A percentile compares a stretch with the other conserved stretches of the same genome.
Evolutionary conservation across 2,888 invertebrate species (phyloP).

Genomic region (Pteria penguin): DNA sequence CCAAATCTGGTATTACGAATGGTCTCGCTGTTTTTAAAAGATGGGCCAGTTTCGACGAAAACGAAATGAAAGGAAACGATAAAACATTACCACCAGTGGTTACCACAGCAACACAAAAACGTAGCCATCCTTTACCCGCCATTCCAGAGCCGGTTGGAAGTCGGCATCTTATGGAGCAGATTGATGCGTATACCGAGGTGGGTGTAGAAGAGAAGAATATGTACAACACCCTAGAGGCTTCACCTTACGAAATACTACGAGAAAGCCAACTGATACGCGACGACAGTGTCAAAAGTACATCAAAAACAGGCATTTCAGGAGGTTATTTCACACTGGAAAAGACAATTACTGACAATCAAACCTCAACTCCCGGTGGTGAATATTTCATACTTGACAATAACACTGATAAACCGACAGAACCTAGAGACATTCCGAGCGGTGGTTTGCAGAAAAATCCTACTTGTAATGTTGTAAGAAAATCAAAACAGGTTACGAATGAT

Average conservation of each 20-base stretch:
- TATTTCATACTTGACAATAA: conserved; percentile 21
- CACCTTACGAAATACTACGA: background rate
- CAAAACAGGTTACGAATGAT: background rate
- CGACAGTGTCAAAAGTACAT: background rate
- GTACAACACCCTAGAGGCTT: background rate
- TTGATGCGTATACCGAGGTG: conserved; percentile 39
- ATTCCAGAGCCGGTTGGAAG: conserved; percentile 33
- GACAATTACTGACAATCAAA: background rate
- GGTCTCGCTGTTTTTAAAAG: conserved; percentile 25
- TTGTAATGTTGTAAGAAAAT: background rate
- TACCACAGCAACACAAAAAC: background rate
- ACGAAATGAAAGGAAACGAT: background rate
- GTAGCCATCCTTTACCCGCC: conserved; percentile 34
- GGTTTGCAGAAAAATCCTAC: too few species aligned
- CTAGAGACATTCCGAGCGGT: too few species aligned
- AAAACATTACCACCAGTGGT: background rate
- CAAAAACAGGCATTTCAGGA: background rate
- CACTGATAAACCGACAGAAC: background rate
- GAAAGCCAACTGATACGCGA: background rate
- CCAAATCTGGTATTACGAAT: conserved; percentile 31
- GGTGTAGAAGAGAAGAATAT: conserved; percentile 15
- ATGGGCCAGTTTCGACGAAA: conserved; percentile 30
- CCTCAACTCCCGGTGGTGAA: background rate
- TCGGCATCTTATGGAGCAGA: conserved; percentile 11
- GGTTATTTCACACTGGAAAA: conserved; percentile 19